A percentile compares a stretch with the other conserved stretches of the same genome.
Evolutionary conservation across 2,113 vertebrate species (phyloP).

Genomic region (Cromileptes altivelis): DNA sequence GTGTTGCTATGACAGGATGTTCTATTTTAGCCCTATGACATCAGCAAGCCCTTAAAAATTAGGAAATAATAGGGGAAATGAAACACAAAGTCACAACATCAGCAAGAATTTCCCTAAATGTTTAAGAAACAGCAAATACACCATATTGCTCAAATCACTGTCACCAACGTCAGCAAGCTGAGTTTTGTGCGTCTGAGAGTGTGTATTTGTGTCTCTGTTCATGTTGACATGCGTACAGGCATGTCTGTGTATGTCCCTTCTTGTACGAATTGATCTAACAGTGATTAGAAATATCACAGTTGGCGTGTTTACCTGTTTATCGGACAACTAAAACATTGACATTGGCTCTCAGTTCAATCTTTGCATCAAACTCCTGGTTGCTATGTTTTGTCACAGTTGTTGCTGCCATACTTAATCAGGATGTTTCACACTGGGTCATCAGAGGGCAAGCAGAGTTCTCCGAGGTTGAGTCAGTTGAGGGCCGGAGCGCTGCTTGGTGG

Average conservation of each 20-base stretch:
- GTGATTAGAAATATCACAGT: background rate
- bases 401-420: constrained; percentile 7
- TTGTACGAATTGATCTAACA: background rate
- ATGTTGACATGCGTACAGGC: background rate
- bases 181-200: background rate
- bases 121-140: background rate
- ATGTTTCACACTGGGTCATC: constrained; percentile 16
- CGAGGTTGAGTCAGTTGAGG: constrained; percentile 69
- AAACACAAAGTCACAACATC: constrained; percentile 28
- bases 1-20: background rate
- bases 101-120: constrained; percentile 23
- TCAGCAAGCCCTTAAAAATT: constrained; percentile 2
- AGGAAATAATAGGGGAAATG: constrained; percentile 24
- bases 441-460: background rate
- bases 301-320: background rate
- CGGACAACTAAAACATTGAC: background rate
- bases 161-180: background rate
- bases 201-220: background rate
- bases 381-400: constrained; percentile 2
- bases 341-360: background rate
- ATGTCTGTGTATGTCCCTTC: background rate
- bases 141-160: constrained; percentile 6
- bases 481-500: constrained; percentile 78
- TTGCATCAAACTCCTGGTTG: background rate
- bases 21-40: background rate